Base-by-base conservation (phyloP, 2,113 vertebrate species). In the Chinchilla lanigera region DNA sequence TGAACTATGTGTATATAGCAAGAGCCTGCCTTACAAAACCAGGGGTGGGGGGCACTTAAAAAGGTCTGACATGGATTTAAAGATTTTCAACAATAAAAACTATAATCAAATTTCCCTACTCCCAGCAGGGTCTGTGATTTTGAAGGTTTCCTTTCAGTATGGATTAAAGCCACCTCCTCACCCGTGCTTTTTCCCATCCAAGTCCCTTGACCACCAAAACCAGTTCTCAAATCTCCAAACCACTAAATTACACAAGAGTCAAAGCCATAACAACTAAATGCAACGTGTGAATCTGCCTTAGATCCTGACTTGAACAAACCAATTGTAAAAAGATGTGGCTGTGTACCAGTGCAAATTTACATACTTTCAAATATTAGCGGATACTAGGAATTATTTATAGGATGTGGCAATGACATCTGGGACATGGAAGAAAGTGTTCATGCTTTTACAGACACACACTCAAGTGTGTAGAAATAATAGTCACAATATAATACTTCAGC, bases 71-170 rank as follows among this genome's bases (percentile, higher is more conserved):
- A 82, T 28, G 41, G 28, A 61, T 33, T 92, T 50, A 89, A 75
- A 88, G 71, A 71, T 71, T 84, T 87, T 96, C 38, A 80, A 41
- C 20, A 75, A 61, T 63, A 73, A 87, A 86, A 33, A 14, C 44
- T 78, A 92, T 3, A 82, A 85, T 86, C 61, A 41, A 41, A 89
- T 65, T 73, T 89, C 80, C 88, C 58, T 80, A 86, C 3, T 90
- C 22, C 65, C 38, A 83, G 38, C 35, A 96, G 44, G 17, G 52
- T 58, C 71, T 88, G 63, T 83, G 54, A 90, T 67, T 93, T 84
- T 86, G 78, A 94, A 83, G n/a, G 44, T 80, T 93, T 47, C 30
- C 41, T 90, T 95, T 38, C n/a, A 75, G 24, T 5, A 84, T 56
- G 4, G 63, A 38, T 86, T 93, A 78, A 65, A 83, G 38, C n/a